These are phyloP conservation scores for Peromyscus aztecus DNA, from an alignment of 2,797 vertebrate genomes.

Conservation along the genomic window DNA sequence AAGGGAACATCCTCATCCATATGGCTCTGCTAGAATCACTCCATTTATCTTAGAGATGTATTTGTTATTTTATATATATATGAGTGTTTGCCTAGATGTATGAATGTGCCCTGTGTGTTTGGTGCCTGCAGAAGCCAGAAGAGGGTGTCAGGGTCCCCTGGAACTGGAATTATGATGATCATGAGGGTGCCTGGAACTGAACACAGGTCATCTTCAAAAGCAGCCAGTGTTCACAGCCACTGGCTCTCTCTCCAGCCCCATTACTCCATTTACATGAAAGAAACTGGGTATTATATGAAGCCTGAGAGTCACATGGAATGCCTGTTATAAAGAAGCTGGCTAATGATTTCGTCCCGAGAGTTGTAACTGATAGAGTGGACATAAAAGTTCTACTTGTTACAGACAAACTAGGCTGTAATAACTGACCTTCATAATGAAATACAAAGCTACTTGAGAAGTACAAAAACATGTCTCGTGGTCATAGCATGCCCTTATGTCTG, in stretches of 20 bases:
- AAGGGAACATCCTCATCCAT: neutral
- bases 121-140: neutral
- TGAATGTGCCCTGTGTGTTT: neutral
- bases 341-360: no score
- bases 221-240: neutral
- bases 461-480: neutral
- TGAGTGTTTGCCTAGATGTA: neutral
- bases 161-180: neutral
- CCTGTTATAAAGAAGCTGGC: neutral
- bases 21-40: neutral
- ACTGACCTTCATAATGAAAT: neutral
- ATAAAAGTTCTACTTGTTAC: neutral
- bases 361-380: neutral
- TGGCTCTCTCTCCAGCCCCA: neutral
- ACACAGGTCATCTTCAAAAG: neutral
- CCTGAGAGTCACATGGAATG: no score
- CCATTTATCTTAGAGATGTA: neutral
- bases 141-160: neutral
- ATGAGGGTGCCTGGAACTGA: neutral
- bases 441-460: neutral
- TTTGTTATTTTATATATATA: neutral
- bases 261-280: neutral
- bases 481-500: neutral
- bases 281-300: neutral
- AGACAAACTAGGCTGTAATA: neutral